Evolutionary conservation across 2,797 vertebrate species (phyloP), one percentile per base, ranked within the genome.

Genomic region (Gymnothorax javanicus): DNA sequence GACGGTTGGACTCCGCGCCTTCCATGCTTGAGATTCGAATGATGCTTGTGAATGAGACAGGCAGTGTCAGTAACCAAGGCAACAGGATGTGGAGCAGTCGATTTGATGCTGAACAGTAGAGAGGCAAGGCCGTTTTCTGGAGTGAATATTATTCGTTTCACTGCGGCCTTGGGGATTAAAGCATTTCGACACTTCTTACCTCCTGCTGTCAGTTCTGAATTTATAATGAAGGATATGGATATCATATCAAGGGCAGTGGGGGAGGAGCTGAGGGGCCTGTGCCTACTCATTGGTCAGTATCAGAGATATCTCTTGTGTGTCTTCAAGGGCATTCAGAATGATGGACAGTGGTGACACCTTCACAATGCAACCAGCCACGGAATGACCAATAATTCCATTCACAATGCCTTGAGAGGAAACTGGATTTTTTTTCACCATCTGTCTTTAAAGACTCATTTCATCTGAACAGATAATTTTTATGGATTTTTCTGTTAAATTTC

Each of bases 1-100:
- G 57, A 7, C 50, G 54, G 56, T 85, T 83, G 84, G 67, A 87
- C 84, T 86, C 85, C 87, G 73, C 15, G 73, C 86, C 90, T 81
- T 87, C 67, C 71, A 27, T 82, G 85, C 88, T 88, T 86, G 85
- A 71, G n/a, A 77, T 84, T 89, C 89, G 88, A 91, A 91, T 90
- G 85, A 91, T 89, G 52, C 64, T 84, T 89, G 90, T 90, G 87
- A 92, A 84, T 88, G 83, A 90, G 91, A 89, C 84, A 87, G 86
- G 88, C 83, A 87, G 89, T 89, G 88, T 88, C 85, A 56, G 90
- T 94, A 89, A 84, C 93, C 91, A 92, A 90, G 87, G 91, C 87
- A 94, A 94, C 94, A 89, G 84, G 86, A 90, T 91, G 67, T 84
- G 90, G 84, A 58, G 87, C 87, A 90, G 90, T 79, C 90, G 82